Conservation (phyloP, 2,888 invertebrate genomes). For the Drosophila paranaensis region DNA sequence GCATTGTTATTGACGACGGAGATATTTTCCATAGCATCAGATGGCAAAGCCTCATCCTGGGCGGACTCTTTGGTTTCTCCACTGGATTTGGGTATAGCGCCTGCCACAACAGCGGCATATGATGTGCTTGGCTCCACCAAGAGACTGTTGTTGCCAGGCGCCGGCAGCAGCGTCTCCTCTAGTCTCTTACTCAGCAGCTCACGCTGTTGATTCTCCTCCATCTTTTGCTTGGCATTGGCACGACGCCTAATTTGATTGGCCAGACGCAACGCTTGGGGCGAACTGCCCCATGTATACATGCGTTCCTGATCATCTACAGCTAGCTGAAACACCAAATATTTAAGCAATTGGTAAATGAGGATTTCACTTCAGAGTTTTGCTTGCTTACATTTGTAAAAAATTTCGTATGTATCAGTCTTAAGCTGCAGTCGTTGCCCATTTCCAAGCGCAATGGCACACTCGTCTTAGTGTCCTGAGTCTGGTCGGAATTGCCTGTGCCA, state of each 20-base stretch:
- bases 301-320: constrained; percentile 88
- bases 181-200: constrained; percentile 83
- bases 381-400: constrained; percentile 91
- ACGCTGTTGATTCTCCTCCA: constrained; percentile 84
- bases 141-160: constrained; percentile 18
- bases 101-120: constrained; percentile 57
- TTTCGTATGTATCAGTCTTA: constrained; percentile 86
- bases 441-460: constrained; percentile 85
- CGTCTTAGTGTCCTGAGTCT: constrained; percentile 73
- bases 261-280: constrained; percentile 90
- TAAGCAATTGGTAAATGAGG: not conserved
- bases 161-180: constrained; percentile 76
- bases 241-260: constrained; percentile 88
- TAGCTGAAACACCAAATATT: constrained; percentile 85
- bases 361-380: not conserved
- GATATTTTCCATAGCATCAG: constrained; percentile 55
- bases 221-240: constrained; percentile 86
- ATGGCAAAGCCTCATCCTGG: constrained; percentile 44
- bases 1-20: constrained; percentile 4
- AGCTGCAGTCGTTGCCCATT: constrained; percentile 73
- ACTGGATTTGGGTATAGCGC: constrained; percentile 50
- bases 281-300: constrained; percentile 91
- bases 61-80: constrained; percentile 57
- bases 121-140: constrained; percentile 68
- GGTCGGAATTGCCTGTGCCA: constrained; percentile 87